Percentiles rank a stretch among this genome's conserved stretches.
Evolutionary conservation across 2,113 vertebrate species (phyloP).

Genomic region (Megalops atlanticus): DNA sequence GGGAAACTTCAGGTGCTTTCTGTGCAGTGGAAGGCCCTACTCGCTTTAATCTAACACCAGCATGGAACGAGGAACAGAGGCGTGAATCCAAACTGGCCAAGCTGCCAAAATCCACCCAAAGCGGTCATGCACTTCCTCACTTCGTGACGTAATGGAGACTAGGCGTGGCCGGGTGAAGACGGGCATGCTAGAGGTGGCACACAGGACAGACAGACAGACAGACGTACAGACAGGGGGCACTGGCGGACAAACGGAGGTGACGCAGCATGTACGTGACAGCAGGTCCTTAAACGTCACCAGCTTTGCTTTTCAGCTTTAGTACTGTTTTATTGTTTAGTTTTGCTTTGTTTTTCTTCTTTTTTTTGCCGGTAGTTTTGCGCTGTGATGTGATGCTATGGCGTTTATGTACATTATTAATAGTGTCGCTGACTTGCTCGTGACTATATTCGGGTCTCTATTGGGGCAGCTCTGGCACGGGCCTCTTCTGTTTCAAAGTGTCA

Average conservation of each 20-base stretch:
- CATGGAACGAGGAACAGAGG: background rate
- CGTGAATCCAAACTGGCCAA: background rate
- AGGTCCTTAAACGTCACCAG: background rate
- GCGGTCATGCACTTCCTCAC: background rate
- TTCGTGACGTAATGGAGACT: background rate
- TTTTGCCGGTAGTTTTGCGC: conserved; percentile 6
- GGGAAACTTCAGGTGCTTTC: background rate
- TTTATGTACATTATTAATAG: conserved; percentile 13
- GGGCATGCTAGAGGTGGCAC: background rate
- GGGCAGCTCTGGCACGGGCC: conserved; percentile 82
- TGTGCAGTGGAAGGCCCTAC: background rate
- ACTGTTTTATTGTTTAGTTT: background rate
- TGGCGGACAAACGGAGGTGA: background rate
- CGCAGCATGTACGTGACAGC: background rate
- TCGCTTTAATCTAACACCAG: background rate
- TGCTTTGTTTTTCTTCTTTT: background rate
- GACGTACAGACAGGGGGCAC: background rate
- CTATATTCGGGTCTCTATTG: conserved; percentile 78
- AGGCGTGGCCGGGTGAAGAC: background rate
- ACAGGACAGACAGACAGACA: background rate
- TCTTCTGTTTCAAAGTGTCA: conserved; percentile 99
- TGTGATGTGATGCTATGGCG: conserved; percentile 18
- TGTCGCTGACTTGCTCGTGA: background rate
- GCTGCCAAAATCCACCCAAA: background rate
- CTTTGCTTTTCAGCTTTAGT: background rate